Evolutionary conservation across 2,888 invertebrate genomes (phyloP).

Genomic region (Poecilobothrus nobilitatus): DNA sequence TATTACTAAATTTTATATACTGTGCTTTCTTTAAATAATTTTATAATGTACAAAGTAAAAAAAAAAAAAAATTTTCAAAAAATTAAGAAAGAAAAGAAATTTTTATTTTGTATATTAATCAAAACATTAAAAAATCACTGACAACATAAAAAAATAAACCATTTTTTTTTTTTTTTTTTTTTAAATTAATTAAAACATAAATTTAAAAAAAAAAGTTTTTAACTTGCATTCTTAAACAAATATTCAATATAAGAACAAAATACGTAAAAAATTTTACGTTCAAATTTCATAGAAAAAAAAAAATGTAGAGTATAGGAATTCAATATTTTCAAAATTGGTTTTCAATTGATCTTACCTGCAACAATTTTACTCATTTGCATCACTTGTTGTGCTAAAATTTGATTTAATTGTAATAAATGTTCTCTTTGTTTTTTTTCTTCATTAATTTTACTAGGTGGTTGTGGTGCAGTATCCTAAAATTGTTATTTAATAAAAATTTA

Average conservation of each 20-base stretch:
- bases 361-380: slow-evolving; percentile 93
- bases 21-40: no score
- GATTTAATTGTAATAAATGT: slow-evolving; percentile 81
- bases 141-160: slow-evolving; percentile 7
- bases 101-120: no score
- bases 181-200: not conserved
- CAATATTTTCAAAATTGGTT: slow-evolving; percentile 28
- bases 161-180: not conserved
- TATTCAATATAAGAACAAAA: not conserved
- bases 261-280: not conserved
- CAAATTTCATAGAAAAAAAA: slow-evolving; percentile 3
- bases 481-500: not conserved
- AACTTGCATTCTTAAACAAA: no score
- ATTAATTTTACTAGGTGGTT: slow-evolving; percentile 61
- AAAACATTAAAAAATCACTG: no score
- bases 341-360: slow-evolving; percentile 63
- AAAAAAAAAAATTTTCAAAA: no score
- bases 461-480: slow-evolving; percentile 34
- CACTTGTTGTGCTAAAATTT: slow-evolving; percentile 86
- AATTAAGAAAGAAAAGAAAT: no score
- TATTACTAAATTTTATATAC: no score
- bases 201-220: not conserved
- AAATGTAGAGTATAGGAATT: slow-evolving; percentile 16
- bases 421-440: slow-evolving; percentile 83
- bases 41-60: no score